Conservation (phyloP, 2,113 vertebrate genomes). For the Odocoileus virginianus region DNA sequence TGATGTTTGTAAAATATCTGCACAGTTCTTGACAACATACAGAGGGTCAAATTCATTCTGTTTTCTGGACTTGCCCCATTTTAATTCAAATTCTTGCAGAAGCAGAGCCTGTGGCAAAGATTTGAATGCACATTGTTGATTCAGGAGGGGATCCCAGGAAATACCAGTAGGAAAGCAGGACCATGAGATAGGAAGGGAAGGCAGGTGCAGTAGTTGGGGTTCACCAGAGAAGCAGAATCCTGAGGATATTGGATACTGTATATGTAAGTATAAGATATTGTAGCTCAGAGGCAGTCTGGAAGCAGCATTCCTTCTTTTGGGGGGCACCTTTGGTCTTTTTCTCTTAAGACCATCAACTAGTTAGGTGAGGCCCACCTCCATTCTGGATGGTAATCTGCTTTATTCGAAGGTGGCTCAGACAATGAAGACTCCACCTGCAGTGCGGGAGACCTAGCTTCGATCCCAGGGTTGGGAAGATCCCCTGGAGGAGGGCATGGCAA, state of each 20-base stretch:
- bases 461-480: not conserved
- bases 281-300: not conserved
- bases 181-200: not conserved
- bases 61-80: not conserved
- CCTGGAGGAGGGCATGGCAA: not conserved
- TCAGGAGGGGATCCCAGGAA: not conserved
- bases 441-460: not conserved
- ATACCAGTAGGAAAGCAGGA: not conserved
- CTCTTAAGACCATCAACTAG: not conserved
- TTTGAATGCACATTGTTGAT: rapidly evolving
- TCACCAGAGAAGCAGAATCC: not conserved
- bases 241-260: not conserved
- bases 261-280: not conserved
- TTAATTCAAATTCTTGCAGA: not conserved
- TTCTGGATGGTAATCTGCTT: not conserved
- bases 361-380: not conserved
- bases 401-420: not conserved
- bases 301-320: not conserved
- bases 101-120: not conserved
- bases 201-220: not conserved
- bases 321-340: not conserved
- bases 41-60: not conserved
- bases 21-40: rapidly evolving
- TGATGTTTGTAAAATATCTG: not conserved
- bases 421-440: not conserved